Conservation (phyloP, 2,888 invertebrate genomes). For the Thera obeliscata region DNA sequence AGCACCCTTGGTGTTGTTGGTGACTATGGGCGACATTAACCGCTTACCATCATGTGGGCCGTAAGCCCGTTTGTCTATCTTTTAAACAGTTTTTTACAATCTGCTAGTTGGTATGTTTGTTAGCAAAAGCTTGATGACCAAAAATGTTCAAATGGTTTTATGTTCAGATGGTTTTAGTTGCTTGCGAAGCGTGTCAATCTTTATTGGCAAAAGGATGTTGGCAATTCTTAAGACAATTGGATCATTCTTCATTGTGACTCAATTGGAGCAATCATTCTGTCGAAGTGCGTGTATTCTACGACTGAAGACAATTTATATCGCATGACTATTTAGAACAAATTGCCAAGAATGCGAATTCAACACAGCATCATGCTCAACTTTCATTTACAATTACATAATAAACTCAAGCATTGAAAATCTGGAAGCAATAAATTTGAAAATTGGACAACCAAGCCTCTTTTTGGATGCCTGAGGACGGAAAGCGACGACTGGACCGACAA, state of each 20-base stretch:
- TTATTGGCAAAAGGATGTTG: constrained; percentile 66
- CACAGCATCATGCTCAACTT: too few species aligned
- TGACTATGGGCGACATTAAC: too few species aligned
- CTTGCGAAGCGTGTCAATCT: constrained; percentile 54
- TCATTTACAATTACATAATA: too few species aligned
- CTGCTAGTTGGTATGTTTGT: not conserved
- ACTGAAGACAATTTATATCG: constrained; percentile 6
- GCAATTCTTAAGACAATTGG: constrained; percentile 65
- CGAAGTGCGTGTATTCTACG: constrained; percentile 34
- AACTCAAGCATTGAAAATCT: too few species aligned
- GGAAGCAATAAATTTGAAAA: too few species aligned
- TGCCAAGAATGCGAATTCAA: constrained; percentile 7
- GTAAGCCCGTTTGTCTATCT: too few species aligned
- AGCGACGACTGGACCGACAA: too few species aligned
- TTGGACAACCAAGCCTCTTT: too few species aligned
- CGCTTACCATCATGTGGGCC: too few species aligned
- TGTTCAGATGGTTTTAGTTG: constrained; percentile 4
- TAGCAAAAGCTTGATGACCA: not conserved
- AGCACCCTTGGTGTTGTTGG: too few species aligned
- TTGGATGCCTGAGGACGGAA: too few species aligned
- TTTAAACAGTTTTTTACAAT: too few species aligned
- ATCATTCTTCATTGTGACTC: constrained; percentile 55
- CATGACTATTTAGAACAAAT: constrained; percentile 11
- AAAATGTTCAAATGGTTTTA: constrained; percentile 4
- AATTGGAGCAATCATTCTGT: constrained; percentile 46